Percentiles rank a stretch among this genome's conserved stretches.
Evolutionary conservation across 2,888 invertebrate species (phyloP).

Genomic region (Meghimatium bilineatum): DNA sequence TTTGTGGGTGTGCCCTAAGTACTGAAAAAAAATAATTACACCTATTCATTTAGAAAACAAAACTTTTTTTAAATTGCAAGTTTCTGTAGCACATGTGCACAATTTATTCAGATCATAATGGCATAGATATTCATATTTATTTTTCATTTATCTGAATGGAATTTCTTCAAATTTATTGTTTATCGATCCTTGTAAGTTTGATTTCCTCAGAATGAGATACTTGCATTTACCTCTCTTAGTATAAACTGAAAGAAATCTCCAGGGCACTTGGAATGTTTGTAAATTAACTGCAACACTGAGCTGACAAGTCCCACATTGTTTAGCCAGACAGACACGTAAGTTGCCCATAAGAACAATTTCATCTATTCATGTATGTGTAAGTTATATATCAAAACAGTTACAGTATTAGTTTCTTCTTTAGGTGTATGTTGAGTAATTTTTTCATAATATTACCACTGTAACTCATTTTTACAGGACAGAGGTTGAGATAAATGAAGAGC

Average conservation of each 20-base stretch:
- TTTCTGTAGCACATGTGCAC: too few species aligned
- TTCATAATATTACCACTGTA: background rate
- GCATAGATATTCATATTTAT: background rate
- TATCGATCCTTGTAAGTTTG: background rate
- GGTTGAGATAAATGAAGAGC: constrained; percentile 64
- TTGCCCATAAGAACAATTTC: background rate
- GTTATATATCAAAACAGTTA: background rate
- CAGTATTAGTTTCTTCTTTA: background rate
- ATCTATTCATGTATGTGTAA: background rate
- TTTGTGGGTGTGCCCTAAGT: too few species aligned
- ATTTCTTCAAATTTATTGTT: background rate
- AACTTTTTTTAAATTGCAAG: too few species aligned
- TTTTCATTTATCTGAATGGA: background rate
- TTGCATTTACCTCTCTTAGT: constrained; percentile 20
- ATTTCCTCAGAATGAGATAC: constrained; percentile 11
- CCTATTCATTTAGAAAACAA: too few species aligned
- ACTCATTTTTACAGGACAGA: constrained; percentile 46
- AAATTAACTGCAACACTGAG: constrained; percentile 11
- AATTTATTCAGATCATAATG: background rate
- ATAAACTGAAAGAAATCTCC: constrained; percentile 13
- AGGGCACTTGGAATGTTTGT: constrained; percentile 11
- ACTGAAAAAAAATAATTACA: too few species aligned
- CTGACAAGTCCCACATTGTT: background rate
- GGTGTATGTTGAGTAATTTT: background rate
- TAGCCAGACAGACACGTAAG: background rate